Conservation (phyloP, 1,140 invertebrate genomes). For the Centruroides sculpturatus region DNA sequence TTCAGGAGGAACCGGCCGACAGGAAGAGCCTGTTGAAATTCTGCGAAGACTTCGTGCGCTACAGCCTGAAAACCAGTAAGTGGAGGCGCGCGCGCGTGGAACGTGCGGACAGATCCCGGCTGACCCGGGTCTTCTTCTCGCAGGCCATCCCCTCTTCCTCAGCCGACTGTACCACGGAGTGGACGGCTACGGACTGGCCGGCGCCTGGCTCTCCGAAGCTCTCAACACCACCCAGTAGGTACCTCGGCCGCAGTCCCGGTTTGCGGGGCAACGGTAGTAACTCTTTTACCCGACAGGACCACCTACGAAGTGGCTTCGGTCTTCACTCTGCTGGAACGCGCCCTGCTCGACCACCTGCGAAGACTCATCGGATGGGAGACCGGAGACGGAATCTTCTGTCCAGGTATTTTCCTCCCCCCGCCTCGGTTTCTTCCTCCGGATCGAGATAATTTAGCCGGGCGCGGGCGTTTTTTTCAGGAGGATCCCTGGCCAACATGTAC, state of each 20-base stretch:
- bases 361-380: slow-evolving; percentile 64
- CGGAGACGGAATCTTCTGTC: slow-evolving; percentile 91
- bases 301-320: slow-evolving; percentile 98
- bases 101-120: background rate
- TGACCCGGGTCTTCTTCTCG: background rate
- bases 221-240: slow-evolving; percentile 88
- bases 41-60: slow-evolving; percentile 77
- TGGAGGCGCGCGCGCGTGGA: background rate
- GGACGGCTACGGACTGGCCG: slow-evolving; percentile 87
- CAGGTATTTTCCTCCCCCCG: slow-evolving; percentile 33
- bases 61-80: slow-evolving; percentile 68
- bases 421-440: background rate
- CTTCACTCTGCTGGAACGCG: slow-evolving; percentile 95
- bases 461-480: slow-evolving; percentile 35
- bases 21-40: slow-evolving; percentile 79
- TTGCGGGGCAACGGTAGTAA: no score
- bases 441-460: background rate
- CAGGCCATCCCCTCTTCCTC: slow-evolving; percentile 92
- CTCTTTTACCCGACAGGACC: slow-evolving; percentile 28
- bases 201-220: slow-evolving; percentile 91
- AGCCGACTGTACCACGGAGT: slow-evolving; percentile 91
- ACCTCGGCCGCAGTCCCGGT: background rate
- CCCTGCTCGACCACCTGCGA: slow-evolving; percentile 82
- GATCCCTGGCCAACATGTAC: slow-evolving; percentile 94
- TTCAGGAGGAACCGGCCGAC: slow-evolving; percentile 62